Percentiles rank a stretch among this genome's conserved stretches.
phyloP scores from a whole-genome alignment of 2,888 invertebrate genomes.

The Rhamnusium bicolor region DNA sequence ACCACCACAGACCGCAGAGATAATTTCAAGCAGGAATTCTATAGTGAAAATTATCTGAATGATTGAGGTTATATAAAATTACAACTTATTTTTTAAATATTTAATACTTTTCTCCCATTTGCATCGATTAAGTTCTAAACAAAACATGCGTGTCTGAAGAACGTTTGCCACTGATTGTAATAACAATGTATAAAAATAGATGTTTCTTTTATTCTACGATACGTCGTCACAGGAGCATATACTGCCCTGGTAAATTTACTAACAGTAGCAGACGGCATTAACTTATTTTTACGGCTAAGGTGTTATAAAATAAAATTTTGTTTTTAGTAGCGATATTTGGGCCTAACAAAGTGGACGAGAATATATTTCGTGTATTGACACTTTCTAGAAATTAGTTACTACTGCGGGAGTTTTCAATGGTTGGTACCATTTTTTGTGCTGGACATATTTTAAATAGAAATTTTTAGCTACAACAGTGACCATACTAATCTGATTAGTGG shows the following conservation, averaged over 20 bases:
- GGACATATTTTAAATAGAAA: no score
- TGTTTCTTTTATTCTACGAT: background rate
- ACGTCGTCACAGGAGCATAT: background rate
- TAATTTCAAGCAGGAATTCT: background rate
- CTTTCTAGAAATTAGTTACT: no score
- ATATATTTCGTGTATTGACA: no score
- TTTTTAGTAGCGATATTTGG: no score
- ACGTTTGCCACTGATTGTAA: background rate
- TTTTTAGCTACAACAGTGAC: no score
- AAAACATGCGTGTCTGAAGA: background rate
- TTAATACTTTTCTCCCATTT: background rate
- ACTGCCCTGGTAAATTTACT: background rate
- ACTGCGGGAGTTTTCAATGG: no score
- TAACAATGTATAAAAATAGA: background rate
- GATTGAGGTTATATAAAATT: background rate
- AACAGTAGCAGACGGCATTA: background rate
- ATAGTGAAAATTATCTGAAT: background rate
- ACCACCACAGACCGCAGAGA: background rate
- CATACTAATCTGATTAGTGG: no score
- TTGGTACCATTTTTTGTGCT: no score
- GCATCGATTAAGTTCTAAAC: background rate
- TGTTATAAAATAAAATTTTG: no score
- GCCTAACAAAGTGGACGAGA: no score
- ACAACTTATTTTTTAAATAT: background rate
- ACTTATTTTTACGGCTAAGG: no score